These are phyloP conservation scores for Tauraco erythrolophus DNA, from an alignment of 2,113 vertebrate genomes.

Conservation along the genomic window DNA sequence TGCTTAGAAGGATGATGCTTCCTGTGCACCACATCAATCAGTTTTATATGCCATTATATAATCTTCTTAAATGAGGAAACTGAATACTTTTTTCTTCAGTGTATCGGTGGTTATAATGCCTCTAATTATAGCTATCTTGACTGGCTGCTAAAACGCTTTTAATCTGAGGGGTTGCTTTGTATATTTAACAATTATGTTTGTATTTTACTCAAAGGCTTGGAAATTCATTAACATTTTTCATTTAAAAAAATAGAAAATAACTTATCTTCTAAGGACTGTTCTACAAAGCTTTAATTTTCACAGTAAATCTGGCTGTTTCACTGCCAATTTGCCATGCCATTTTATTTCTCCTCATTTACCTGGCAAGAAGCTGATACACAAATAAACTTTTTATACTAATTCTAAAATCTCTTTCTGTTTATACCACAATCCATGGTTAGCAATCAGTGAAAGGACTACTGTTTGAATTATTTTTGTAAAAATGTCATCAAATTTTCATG, in stretches of 20 bases:
- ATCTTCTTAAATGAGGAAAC: background rate
- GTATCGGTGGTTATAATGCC: background rate
- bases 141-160: background rate
- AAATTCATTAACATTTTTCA: background rate
- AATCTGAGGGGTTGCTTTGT: background rate
- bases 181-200: background rate
- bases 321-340: background rate
- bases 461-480: background rate
- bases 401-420: constrained; percentile 10
- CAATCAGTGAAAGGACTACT: background rate
- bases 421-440: background rate
- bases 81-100: background rate
- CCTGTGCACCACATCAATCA: background rate
- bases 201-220: background rate
- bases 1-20: background rate
- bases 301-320: background rate
- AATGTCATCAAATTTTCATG: background rate
- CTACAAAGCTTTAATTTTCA: constrained; percentile 31
- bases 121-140: background rate
- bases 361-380: background rate
- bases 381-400: background rate
- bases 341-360: constrained; percentile 5
- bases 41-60: background rate
- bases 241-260: background rate
- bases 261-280: background rate